These are phyloP conservation scores for Nannobrachium achirus DNA, from an alignment of 2,113 vertebrate genomes.

Conservation along the genomic window DNA sequence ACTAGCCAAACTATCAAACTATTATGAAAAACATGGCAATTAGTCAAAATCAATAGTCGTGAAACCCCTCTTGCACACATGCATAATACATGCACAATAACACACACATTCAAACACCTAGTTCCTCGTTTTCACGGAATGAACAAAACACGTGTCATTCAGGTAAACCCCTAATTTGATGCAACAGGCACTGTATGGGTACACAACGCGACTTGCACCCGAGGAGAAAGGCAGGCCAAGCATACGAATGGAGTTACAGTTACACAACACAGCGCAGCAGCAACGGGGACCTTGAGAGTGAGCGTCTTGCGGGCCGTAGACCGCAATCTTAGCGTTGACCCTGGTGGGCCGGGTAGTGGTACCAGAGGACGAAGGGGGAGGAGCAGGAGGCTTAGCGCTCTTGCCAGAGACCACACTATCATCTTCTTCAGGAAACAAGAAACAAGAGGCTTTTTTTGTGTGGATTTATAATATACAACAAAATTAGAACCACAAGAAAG, in stretches of 20 bases:
- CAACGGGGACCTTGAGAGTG: slow-evolving; percentile 83
- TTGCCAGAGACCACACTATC: slow-evolving; percentile 83
- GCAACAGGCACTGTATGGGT: neutral
- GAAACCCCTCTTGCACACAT: neutral
- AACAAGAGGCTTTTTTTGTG: slow-evolving; percentile 4
- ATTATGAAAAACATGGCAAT: neutral
- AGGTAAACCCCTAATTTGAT: too few relatives aligned
- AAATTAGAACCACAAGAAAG: neutral
- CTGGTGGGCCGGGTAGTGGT: slow-evolving; percentile 73
- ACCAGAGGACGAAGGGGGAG: slow-evolving; percentile 78
- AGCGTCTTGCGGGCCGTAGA: slow-evolving; percentile 82
- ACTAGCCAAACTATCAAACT: neutral
- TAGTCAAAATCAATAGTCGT: too few relatives aligned
- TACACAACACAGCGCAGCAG: slow-evolving; percentile 69
- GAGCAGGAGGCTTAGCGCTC: slow-evolving; percentile 82
- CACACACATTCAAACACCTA: neutral
- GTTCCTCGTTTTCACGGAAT: neutral
- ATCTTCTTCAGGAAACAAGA: slow-evolving; percentile 80
- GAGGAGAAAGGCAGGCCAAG: slow-evolving; percentile 32
- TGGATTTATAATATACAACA: neutral
- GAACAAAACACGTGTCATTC: too few relatives aligned
- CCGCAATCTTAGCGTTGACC: slow-evolving; percentile 85
- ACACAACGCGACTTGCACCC: neutral
- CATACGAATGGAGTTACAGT: slow-evolving; percentile 24
- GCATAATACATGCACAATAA: neutral